Evolutionary conservation across 2,113 vertebrate species (phyloP), one percentile per base, ranked within the genome.

Genomic region (Dipodomys merriami): DNA sequence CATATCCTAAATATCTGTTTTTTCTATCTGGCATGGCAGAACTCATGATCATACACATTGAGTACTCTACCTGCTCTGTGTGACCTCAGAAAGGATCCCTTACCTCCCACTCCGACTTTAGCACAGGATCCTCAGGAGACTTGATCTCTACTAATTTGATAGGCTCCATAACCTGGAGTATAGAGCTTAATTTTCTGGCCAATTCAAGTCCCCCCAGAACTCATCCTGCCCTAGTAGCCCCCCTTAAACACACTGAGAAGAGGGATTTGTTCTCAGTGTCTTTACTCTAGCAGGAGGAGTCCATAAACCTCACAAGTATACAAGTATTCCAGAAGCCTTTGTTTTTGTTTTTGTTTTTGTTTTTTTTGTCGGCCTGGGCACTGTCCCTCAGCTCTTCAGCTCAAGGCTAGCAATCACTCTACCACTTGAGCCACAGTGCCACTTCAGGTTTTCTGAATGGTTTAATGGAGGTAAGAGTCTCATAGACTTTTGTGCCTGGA

Each of bases 121-220:
- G 53, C 2, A 30, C 6, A 3, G 18, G 3, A 27, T 6, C 44
- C 60, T 4, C 44, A 30, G 49, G 53, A 0, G 11, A 44, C 20
- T 5, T 76, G 25, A 18, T 64, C 39, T 68, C 62, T 71, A 1
- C 25, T 57, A 39, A 35, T 62, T 83, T n/a, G 39, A 83, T 2
- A 22, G 49, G 23, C 29, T 53, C 49, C 49, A 53, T 53, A 53
- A 53, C 49, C 49, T 53, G 49, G 49, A 53, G 10, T 53, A 7
- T 9, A 69, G 46, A 69, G 46, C n/a, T 30, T 86, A 3, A 64
- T 86, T 65, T 91, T 64, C 71, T 93, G 64, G 67, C 67, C 89
- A 95, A 90, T 69, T 11, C 46, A 27, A 80, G 53, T 57, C 53
- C 53, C 53, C 39, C 7, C 81, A 23, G 5, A 77, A 35, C 15